Evolutionary conservation across 2,888 invertebrate genomes (phyloP).

Genomic region (Belgica antarctica): DNA sequence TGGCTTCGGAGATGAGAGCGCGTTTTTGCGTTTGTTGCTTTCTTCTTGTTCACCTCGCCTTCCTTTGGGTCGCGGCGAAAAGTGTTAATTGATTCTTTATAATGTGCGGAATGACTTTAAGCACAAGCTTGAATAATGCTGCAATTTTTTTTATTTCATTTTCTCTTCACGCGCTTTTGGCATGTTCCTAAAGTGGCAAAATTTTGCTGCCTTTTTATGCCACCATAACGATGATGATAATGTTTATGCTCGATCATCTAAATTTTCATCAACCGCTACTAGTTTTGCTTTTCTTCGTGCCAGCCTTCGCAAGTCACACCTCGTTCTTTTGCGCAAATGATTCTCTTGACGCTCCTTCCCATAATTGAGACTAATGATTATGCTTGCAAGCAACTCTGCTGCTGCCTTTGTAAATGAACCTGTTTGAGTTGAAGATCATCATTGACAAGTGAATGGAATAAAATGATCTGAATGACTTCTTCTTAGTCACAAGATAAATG

Average conservation of each 20-base stretch:
- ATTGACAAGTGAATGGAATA: constrained; percentile 9
- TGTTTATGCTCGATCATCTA: neutral
- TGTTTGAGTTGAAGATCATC: constrained; percentile 25
- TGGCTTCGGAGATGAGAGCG: neutral
- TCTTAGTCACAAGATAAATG: constrained; percentile 33
- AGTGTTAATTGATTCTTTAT: constrained; percentile 44
- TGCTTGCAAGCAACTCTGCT: constrained; percentile 22
- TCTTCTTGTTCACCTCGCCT: constrained; percentile 4
- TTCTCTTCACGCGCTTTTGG: neutral
- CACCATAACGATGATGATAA: constrained; percentile 9
- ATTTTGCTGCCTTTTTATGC: too few species aligned
- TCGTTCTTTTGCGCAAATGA: constrained; percentile 24
- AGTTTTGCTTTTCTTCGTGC: neutral
- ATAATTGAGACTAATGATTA: constrained; percentile 38
- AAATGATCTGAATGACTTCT: constrained; percentile 32
- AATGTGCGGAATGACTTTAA: constrained; percentile 41
- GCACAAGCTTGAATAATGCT: constrained; percentile 39
- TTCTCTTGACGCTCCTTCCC: neutral
- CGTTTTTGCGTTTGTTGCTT: neutral
- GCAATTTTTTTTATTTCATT: constrained; percentile 28
- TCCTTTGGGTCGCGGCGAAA: neutral
- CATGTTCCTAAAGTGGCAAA: constrained; percentile 18
- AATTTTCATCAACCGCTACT: neutral
- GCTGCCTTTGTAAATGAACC: constrained; percentile 19
- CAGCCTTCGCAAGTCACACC: neutral